Percentiles rank a stretch among this genome's conserved stretches.
Conservation (phyloP, 2,113 vertebrate genomes). For the Coreoperca whiteheadi region DNA sequence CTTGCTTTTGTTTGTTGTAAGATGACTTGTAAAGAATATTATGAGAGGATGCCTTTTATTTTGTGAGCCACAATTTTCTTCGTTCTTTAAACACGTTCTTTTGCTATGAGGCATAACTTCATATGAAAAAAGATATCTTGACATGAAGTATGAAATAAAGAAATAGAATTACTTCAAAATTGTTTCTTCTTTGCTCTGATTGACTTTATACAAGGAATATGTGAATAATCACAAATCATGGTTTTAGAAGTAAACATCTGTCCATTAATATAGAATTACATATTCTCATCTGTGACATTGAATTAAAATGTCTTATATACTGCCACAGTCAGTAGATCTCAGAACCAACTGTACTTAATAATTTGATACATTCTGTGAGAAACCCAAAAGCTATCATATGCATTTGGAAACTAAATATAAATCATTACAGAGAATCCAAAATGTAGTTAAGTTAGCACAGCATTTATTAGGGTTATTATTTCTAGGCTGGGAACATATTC, state of each 20-base stretch:
- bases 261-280: not conserved
- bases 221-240: not conserved
- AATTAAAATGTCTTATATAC: not conserved
- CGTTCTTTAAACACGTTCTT: slow-evolving; percentile 68
- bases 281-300: not conserved
- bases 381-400: too few relatives aligned
- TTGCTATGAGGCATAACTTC: slow-evolving; percentile 78
- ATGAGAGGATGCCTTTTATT: slow-evolving; percentile 83
- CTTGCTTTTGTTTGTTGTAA: slow-evolving; percentile 68
- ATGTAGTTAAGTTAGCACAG: not conserved
- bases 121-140: slow-evolving; percentile 79
- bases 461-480: not conserved
- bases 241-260: not conserved
- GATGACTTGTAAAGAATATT: slow-evolving; percentile 79
- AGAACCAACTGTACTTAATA: not conserved
- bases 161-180: slow-evolving; percentile 61
- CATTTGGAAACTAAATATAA: not conserved
- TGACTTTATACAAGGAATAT: not conserved
- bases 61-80: slow-evolving; percentile 77
- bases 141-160: slow-evolving; percentile 83
- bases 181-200: not conserved
- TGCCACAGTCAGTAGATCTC: not conserved
- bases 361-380: not conserved
- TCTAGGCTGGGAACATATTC: not conserved
- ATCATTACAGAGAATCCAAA: not conserved